phyloP scores from a whole-genome alignment of 2,113 vertebrate species.

The Dendrocopos noguchii region DNA sequence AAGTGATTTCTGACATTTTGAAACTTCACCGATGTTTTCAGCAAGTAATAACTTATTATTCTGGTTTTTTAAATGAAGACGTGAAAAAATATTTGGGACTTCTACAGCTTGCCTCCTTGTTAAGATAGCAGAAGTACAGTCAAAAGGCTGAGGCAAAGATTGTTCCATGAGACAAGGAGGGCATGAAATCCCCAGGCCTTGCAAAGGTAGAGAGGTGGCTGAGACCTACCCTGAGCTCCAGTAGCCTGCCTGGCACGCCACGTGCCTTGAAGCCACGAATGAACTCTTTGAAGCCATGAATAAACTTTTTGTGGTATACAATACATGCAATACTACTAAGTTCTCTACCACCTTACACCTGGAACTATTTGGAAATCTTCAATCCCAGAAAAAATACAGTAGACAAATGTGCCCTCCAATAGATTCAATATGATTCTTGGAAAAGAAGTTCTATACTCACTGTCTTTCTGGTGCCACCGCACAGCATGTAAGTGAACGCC shows the following conservation, averaged over 20 bases:
- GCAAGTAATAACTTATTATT: neutral
- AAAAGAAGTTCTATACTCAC: slow-evolving; percentile 73
- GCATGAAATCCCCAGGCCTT: neutral
- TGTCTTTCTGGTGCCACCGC: slow-evolving; percentile 84
- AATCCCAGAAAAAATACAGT: neutral
- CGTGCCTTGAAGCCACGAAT: rapidly evolving
- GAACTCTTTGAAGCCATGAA: neutral
- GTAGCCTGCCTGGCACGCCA: neutral
- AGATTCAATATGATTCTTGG: neutral
- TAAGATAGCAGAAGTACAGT: neutral
- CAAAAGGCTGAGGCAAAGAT: neutral
- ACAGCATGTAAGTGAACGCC: slow-evolving; percentile 82
- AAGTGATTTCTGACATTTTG: neutral
- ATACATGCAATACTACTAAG: neutral
- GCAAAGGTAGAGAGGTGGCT: neutral
- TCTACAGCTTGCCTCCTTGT: neutral
- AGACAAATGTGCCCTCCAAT: neutral
- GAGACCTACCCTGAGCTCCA: neutral
- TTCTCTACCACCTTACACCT: neutral
- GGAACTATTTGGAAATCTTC: neutral
- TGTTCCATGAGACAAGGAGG: neutral
- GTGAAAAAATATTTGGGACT: neutral
- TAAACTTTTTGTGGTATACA: neutral
- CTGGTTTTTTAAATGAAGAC: neutral
- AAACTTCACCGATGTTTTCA: neutral